Evolutionary conservation across 2,113 vertebrate species (phyloP).

Genomic region (Pitta sordida): DNA sequence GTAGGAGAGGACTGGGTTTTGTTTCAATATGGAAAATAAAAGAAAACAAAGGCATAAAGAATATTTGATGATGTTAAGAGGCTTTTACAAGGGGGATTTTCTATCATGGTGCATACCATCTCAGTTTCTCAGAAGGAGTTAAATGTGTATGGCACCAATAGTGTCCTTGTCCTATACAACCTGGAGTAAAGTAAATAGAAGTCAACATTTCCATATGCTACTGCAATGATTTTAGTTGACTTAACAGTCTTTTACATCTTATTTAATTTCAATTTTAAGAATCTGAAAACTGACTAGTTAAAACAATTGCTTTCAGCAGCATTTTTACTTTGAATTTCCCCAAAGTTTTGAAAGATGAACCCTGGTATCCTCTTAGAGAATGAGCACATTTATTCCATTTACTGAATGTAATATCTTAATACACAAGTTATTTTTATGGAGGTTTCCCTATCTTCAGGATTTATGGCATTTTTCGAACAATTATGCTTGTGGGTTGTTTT

Average conservation of each 20-base stretch:
- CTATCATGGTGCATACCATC: not conserved
- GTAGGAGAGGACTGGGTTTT: accelerated
- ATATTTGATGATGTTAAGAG: not conserved
- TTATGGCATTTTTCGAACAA: not conserved
- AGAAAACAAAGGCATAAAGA: not conserved
- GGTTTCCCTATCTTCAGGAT: not conserved
- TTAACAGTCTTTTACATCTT: not conserved
- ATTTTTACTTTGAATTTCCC: not conserved
- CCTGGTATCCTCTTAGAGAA: not conserved
- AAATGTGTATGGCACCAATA: not conserved
- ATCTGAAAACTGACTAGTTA: not conserved
- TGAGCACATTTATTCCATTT: not conserved
- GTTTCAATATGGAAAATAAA: not conserved
- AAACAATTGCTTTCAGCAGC: not conserved
- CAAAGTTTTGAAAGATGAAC: not conserved
- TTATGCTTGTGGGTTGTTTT: not conserved
- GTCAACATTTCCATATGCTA: not conserved
- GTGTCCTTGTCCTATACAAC: not conserved
- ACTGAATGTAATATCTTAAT: not conserved
- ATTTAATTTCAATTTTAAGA: constrained; percentile 28
- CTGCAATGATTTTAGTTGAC: constrained; percentile 23
- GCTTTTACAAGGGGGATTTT: not conserved
- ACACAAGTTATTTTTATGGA: not conserved
- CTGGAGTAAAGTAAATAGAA: not conserved
- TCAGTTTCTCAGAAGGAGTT: not conserved